These are phyloP conservation scores for Dasypogon diadema DNA, from an alignment of 2,888 invertebrate species.

Conservation along the genomic window DNA sequence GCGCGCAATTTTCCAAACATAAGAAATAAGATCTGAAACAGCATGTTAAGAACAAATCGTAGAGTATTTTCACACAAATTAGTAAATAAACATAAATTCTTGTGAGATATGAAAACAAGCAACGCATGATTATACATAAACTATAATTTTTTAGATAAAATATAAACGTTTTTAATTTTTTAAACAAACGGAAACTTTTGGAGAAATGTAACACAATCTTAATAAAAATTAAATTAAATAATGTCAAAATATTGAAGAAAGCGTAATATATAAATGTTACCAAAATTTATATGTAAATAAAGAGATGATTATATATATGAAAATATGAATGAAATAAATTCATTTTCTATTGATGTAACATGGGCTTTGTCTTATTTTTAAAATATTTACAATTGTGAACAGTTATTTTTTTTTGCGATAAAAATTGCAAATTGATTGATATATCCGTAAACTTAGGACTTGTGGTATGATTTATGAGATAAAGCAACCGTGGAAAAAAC, in stretches of 20 bases:
- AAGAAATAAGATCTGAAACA: conserved; percentile 9
- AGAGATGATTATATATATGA: conserved; percentile 27
- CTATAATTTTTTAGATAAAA: conserved; percentile 20
- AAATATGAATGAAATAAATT: conserved; percentile 33
- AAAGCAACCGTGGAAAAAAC: no score
- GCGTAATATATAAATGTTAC: conserved; percentile 49
- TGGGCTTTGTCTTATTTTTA: not conserved
- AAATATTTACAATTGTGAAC: not conserved
- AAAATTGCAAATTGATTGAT: no score
- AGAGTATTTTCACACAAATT: conserved; percentile 25
- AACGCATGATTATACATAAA: conserved; percentile 26
- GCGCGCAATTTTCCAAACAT: no score
- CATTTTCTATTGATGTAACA: conserved; percentile 44
- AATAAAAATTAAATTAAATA: conserved; percentile 13
- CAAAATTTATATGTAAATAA: conserved; percentile 52
- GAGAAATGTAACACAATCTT: conserved; percentile 6
- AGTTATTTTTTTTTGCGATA: not conserved
- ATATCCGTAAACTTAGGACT: no score
- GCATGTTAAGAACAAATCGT: not conserved
- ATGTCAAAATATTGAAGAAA: conserved; percentile 25
- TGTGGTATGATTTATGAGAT: no score
- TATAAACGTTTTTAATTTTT: conserved; percentile 28
- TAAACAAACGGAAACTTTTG: not conserved
- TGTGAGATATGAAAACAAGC: conserved; percentile 5
- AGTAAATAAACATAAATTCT: conserved; percentile 26